These are phyloP conservation scores for Liodrosophila aerea DNA, from an alignment of 2,888 invertebrate species.

Conservation along the genomic window DNA sequence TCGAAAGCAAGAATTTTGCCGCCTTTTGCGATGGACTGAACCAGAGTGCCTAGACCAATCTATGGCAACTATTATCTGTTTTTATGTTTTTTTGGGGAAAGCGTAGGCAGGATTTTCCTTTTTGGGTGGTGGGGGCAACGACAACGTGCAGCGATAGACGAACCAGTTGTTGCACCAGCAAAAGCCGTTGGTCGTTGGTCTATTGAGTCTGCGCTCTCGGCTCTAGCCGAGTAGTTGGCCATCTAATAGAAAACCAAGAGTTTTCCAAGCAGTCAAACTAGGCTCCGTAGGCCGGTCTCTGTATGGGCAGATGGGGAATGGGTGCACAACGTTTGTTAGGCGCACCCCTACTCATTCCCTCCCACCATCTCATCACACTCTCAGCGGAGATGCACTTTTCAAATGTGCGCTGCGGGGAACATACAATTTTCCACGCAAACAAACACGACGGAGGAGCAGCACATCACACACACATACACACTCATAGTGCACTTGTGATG, in stretches of 20 bases:
- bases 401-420: constrained; percentile 63
- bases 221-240: constrained; percentile 24
- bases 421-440: constrained; percentile 67
- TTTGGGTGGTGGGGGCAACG: neutral
- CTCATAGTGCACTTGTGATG: constrained; percentile 33
- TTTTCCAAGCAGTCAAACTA: constrained; percentile 75
- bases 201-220: constrained; percentile 56
- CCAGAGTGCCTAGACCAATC: constrained; percentile 16
- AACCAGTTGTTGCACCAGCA: constrained; percentile 33
- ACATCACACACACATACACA: constrained; percentile 7
- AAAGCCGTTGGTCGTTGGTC: constrained; percentile 47
- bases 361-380: neutral
- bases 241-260: constrained; percentile 70
- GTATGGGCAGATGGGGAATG: constrained; percentile 16
- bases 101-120: constrained; percentile 70
- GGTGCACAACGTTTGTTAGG: neutral
- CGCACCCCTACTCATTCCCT: neutral
- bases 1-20: neutral
- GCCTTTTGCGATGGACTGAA: neutral
- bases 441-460: constrained; percentile 57
- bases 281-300: constrained; percentile 57
- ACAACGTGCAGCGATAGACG: constrained; percentile 50
- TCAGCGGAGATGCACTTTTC: constrained; percentile 71
- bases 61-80: constrained; percentile 11
- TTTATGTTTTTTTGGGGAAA: constrained; percentile 66